These are phyloP conservation scores for Ammodramus savannarum DNA, from an alignment of 2,113 vertebrate species.

Conservation along the genomic window DNA sequence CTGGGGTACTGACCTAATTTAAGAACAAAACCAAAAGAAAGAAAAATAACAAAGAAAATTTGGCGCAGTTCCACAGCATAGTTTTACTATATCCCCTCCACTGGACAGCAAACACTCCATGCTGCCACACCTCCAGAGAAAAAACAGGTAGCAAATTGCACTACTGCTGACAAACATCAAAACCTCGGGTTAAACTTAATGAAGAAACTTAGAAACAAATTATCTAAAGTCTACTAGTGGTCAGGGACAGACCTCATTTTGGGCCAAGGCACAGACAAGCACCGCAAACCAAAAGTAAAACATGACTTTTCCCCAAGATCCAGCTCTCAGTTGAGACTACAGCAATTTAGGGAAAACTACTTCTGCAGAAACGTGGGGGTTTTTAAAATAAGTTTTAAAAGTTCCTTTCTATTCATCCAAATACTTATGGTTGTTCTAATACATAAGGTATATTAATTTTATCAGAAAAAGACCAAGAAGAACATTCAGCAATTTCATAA, in stretches of 20 bases:
- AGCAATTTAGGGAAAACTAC: background rate
- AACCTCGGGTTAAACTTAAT: background rate
- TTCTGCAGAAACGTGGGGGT: accelerated
- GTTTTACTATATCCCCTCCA: background rate
- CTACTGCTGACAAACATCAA: background rate
- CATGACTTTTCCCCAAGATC: background rate
- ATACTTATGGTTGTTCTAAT: background rate
- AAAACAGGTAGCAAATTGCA: accelerated
- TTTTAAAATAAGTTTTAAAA: background rate
- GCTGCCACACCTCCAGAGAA: background rate
- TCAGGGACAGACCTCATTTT: background rate
- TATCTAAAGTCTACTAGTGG: background rate
- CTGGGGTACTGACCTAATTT: background rate
- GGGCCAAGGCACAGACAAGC: background rate
- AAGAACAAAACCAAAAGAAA: background rate
- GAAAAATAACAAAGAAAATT: background rate
- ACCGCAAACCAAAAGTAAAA: background rate
- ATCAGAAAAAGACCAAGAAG: background rate
- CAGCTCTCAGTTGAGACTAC: background rate
- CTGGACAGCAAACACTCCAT: background rate
- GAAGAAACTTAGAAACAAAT: background rate
- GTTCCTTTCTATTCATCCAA: background rate
- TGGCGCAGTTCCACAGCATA: background rate
- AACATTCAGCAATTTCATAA: background rate
- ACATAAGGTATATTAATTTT: background rate